Percentiles rank a stretch among this genome's conserved stretches.
Evolutionary conservation across 2,113 vertebrate genomes (phyloP).

Genomic region (Pollimyrus isidori): DNA sequence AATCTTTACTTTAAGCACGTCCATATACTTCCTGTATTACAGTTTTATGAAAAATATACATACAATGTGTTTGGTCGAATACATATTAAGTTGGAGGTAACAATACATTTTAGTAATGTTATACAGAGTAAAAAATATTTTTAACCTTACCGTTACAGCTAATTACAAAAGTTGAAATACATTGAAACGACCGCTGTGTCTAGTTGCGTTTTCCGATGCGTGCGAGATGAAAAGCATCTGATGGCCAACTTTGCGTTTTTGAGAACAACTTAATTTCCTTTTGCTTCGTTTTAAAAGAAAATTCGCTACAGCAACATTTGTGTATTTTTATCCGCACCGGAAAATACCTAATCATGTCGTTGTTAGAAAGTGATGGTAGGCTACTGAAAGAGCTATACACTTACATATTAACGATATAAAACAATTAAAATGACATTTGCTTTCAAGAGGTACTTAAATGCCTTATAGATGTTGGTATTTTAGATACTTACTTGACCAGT

Average conservation of each 20-base stretch:
- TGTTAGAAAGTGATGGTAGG: neutral
- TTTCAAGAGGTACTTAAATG: neutral
- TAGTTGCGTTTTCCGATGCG: neutral
- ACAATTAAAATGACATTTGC: neutral
- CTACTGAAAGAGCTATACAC: neutral
- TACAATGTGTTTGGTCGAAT: neutral
- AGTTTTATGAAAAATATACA: neutral
- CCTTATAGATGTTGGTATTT: neutral
- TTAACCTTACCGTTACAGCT: neutral
- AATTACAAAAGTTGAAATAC: neutral
- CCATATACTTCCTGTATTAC: neutral
- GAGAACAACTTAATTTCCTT: neutral
- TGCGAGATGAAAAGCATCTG: neutral
- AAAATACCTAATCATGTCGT: neutral
- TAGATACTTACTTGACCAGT: constrained; percentile 34
- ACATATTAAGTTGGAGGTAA: neutral
- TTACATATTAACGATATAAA: neutral
- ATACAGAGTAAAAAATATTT: neutral
- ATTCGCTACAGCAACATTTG: neutral
- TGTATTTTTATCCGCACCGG: neutral
- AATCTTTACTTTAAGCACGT: neutral
- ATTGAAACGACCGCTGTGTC: neutral
- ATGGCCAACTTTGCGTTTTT: neutral
- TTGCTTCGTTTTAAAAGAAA: neutral
- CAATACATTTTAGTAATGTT: neutral